Conservation (phyloP, 2,888 invertebrate species). For the Archaeoteleia sp. region DNA sequence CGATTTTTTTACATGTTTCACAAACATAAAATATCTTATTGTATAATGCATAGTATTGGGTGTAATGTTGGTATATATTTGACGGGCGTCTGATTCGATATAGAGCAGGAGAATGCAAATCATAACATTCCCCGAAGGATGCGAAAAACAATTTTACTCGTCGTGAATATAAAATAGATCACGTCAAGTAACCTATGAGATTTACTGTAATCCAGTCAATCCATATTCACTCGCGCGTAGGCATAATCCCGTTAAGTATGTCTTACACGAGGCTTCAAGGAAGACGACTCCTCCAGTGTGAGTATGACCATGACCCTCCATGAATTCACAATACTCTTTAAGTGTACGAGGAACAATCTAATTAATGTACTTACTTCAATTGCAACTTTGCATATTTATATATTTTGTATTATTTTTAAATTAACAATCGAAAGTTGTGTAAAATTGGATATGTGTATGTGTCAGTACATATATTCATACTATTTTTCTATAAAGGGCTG, state of each 20-base stretch:
- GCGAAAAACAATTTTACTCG: conserved; percentile 10
- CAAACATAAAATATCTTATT: too few species aligned
- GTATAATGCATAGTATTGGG: conserved; percentile 13
- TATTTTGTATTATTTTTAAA: too few species aligned
- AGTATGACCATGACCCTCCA: conserved; percentile 38
- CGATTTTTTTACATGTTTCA: not conserved
- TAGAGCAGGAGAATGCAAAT: too few species aligned
- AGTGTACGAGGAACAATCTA: conserved; percentile 24
- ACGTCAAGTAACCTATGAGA: conserved; percentile 36
- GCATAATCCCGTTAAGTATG: conserved; percentile 49
- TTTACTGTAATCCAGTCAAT: conserved; percentile 50
- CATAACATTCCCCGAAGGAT: conserved; percentile 15
- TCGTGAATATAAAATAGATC: conserved; percentile 44
- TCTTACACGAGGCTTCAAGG: conserved; percentile 52
- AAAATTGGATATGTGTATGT: too few species aligned
- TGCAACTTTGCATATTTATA: conserved; percentile 26
- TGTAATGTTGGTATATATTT: not conserved
- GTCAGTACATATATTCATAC: too few species aligned
- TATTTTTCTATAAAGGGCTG: too few species aligned
- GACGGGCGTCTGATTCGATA: too few species aligned
- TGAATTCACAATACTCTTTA: conserved; percentile 41
- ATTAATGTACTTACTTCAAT: conserved; percentile 29
- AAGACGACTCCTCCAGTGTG: conserved; percentile 45
- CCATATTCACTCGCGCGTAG: conserved; percentile 52
- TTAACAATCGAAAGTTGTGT: too few species aligned